Base-by-base conservation (phyloP, 2,888 invertebrate genomes). In the Drosophila kambysellisi region DNA sequence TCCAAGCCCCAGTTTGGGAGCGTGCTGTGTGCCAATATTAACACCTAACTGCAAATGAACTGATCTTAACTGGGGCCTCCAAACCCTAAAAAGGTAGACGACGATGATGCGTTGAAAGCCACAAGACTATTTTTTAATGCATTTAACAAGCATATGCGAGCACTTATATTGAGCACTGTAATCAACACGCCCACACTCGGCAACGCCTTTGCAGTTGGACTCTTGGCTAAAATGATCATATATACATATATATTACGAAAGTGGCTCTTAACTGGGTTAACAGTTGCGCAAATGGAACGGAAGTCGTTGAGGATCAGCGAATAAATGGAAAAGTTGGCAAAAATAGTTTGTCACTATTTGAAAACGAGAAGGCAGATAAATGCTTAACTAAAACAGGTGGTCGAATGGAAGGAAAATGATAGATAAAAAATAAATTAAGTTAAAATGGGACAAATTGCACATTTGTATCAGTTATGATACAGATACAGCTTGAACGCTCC, bases 111-210 rank as follows among this genome's bases (percentile, higher is more conserved):
- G 79, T 77, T 81, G 79, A 80, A 77, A 78, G 53, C 61, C 60
- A 39, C 25, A 66, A 77, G 74, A 63, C 69, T 67, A 74, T 58
- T 65, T 46, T 77, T 83, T 79, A 88, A 82, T 84, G 83, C 85
- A 77, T 74, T 84, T 82, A 83, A 89, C 88, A 72, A 76, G 81
- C 74, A 69, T 67, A 62, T 59, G 52, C 52, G 61, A 68, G 58
- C 56, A 71, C 77, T 56, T 67, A 48, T 66, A 78, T 65, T 80
- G 80, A 76, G 64, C 66, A 78, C 65, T 80, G 78, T 80, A 80
- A 80, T 80, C 76, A 81, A 83, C 82, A 87, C 84, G 87, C 84
- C 89, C 79, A 86, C 84, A 89, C 89, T 30, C 33, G 76, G 33
- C 52, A 62, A 60, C 58, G 53, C 71, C 66, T 41, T 41, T 58